Evolutionary conservation across 2,113 vertebrate species (phyloP), one percentile per base, ranked within the genome.

Genomic region (Chunga burmeisteri): DNA sequence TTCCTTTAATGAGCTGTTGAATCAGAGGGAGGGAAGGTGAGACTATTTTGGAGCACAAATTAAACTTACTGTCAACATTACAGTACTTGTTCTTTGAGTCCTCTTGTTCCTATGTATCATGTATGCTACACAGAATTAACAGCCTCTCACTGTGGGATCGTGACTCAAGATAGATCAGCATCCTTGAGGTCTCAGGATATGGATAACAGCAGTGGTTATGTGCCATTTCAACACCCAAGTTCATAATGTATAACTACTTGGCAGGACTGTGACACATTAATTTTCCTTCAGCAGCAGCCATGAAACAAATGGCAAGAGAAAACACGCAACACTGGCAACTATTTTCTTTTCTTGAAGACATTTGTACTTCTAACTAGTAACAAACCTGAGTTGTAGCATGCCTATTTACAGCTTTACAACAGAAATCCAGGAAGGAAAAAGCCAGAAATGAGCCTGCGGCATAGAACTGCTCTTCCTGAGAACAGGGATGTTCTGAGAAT

Each of bases 1-100:
- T 93, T 99, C 99, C 96, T 99, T 99, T 88, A 99, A 97, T 68
- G 99, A 99, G 95, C 99, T 99, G 90, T 63, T 95, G 92, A 93
- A 79, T 25, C 42, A 95, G 42, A 90, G 16, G 47, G 27, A 95
- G 16, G 25, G 49, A 81, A 71, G 56, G 19, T 86, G 38, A 70
- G 25, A 50, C 4, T 46, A 32, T 46, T 91, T 84, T 50, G 11
- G 13, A 72, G 56, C 18, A 84, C 7, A 73, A 56, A 53, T 65
- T 50, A 66, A 80, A 68, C 6, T n/a, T 25, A 59, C 10, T 50
- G 40, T 56, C 58, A 77, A 80, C 9, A 53, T 22, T 10, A 66
- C 2, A 73, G 11, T 12, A 81, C n/a, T 58, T 38, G 10, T n/a
- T 79, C 34, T 68, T 17, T 19, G 23, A 88, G 47, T 32, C n/a